Conservation (phyloP, 2,888 invertebrate genomes). For the Patella depressa region DNA sequence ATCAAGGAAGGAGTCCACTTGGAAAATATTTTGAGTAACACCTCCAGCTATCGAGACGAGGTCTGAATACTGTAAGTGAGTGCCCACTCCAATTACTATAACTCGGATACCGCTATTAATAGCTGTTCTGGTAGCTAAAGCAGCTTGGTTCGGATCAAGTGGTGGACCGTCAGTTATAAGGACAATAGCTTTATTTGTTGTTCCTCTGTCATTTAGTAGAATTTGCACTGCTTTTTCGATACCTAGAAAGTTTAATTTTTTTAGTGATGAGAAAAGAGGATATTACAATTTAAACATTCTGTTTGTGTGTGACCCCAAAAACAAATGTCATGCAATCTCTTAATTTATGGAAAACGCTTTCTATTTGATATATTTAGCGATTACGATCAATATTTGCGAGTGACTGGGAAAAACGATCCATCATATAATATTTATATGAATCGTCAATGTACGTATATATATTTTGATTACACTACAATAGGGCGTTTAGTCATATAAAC, state of each 20-base stretch:
- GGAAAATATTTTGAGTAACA: slow-evolving; percentile 6
- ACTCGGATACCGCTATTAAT: slow-evolving; percentile 4
- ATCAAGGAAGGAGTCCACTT: slow-evolving; percentile 11
- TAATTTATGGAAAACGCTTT: no score
- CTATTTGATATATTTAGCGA: no score
- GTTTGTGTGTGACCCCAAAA: no score
- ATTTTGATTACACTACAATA: no score
- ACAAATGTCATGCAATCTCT: no score
- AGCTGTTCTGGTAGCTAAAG: neutral
- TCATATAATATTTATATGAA: no score
- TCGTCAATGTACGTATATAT: no score
- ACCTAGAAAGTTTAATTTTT: no score
- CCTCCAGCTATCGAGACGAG: slow-evolving; percentile 14
- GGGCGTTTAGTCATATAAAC: neutral
- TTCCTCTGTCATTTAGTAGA: neutral
- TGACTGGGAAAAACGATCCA: no score
- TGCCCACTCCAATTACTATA: slow-evolving; percentile 18
- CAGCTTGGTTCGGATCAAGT: neutral
- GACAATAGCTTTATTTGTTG: neutral
- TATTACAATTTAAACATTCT: no score
- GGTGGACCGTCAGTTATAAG: slow-evolving; percentile 24
- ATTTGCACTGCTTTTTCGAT: neutral
- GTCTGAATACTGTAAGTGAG: neutral
- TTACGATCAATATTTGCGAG: no score
- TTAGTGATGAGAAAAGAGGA: no score